A percentile compares a stretch with the other conserved stretches of the same genome.
These are phyloP conservation scores for Tyrannus savana DNA, from an alignment of 2,113 vertebrate species.

Conservation along the genomic window DNA sequence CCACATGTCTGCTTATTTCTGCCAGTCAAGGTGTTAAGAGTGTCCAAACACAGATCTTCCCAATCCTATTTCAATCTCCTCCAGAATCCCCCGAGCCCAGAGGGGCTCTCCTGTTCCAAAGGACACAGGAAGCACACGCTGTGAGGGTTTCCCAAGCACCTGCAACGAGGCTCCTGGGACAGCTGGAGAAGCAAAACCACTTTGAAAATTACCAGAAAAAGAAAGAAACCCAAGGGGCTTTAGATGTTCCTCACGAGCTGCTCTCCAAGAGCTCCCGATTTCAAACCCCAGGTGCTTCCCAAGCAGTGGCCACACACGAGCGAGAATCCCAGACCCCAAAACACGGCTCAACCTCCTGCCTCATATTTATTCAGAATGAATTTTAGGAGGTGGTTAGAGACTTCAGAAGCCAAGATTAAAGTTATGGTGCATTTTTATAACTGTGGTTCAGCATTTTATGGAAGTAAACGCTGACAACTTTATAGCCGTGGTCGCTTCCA, in stretches of 20 bases:
- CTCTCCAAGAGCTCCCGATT: neutral
- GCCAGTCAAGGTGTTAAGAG: rapidly evolving
- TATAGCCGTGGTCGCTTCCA: conserved; percentile 11
- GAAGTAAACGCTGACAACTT: conserved; percentile 43
- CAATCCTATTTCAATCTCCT: too few relatives aligned
- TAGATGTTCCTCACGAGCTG: neutral
- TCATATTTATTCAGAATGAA: neutral
- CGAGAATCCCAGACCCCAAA: neutral
- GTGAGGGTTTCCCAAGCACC: neutral
- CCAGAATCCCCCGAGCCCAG: neutral
- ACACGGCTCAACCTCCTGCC: neutral
- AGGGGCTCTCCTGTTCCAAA: neutral
- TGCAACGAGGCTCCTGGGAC: neutral
- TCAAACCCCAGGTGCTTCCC: neutral
- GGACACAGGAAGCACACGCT: rapidly evolving
- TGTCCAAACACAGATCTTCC: neutral
- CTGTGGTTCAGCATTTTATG: neutral
- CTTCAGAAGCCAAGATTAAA: conserved; percentile 21
- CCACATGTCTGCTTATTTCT: too few relatives aligned
- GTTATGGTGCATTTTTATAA: conserved; percentile 20
- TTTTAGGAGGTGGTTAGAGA: conserved; percentile 18
- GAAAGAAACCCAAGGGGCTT: neutral
- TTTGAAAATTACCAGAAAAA: neutral
- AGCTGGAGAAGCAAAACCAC: neutral
- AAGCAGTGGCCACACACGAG: neutral